Evolutionary conservation across 2,797 vertebrate genomes (phyloP).

Genomic region (Prunella strophiata): DNA sequence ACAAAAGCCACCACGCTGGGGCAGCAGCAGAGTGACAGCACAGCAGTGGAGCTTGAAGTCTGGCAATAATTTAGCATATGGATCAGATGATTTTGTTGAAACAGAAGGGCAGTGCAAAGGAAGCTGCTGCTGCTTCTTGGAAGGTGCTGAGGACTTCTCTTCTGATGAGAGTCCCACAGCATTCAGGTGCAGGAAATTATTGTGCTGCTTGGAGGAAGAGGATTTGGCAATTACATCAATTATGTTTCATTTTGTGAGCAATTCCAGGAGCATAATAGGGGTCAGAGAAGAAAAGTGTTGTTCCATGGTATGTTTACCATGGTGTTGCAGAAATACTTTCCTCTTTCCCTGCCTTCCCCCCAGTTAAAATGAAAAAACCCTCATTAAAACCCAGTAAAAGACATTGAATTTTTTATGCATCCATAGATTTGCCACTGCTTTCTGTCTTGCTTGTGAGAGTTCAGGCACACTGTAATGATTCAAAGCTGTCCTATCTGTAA

Average conservation of each 20-base stretch:
- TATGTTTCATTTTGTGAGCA: not conserved
- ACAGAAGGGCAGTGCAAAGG: not conserved
- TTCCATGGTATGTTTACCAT: not conserved
- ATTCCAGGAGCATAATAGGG: not conserved
- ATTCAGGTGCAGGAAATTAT: not conserved
- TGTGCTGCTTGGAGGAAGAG: not conserved
- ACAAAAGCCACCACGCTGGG: not conserved
- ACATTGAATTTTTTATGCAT: not conserved
- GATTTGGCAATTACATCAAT: not conserved
- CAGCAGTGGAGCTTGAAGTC: not conserved
- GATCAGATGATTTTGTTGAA: constrained; percentile 6
- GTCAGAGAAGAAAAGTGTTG: not conserved
- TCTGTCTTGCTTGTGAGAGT: constrained; percentile 6
- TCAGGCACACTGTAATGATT: not conserved
- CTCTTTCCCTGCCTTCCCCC: not conserved
- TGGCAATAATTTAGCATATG: constrained; percentile 28
- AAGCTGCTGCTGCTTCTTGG: not conserved
- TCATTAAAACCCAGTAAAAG: constrained; percentile 22
- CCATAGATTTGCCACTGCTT: not conserved
- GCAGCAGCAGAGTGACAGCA: not conserved
- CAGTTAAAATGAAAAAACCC: not conserved
- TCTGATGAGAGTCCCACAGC: not conserved
- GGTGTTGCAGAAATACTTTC: not conserved
- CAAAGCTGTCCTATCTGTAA: constrained; percentile 35
- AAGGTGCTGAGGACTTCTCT: not conserved